Evolutionary conservation across 2,888 invertebrate species (phyloP), one percentile per base, ranked within the genome.

Genomic region (Axea sp.): DNA sequence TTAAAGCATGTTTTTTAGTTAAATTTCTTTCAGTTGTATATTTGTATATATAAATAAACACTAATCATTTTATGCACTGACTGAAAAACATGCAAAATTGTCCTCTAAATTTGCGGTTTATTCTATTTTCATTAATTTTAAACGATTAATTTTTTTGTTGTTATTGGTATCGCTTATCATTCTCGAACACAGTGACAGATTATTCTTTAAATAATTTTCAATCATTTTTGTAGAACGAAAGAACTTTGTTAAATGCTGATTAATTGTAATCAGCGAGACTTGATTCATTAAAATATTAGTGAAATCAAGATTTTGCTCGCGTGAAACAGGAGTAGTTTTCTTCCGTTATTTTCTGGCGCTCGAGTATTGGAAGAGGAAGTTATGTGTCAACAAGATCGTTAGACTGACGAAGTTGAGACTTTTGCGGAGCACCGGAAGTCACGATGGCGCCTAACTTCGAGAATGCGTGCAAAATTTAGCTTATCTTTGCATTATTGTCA

Each of bases 341-440:
- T 76, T 71, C 76, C 67, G 65, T 78, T 77, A 64, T 71, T 55
- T 73, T 60, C 51, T 59, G 69, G 68, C 59, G 76, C 49, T 47
- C 17, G 12, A 65, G 55, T 19, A 19, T 19, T 1, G 9, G 4
- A 26, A 78, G 71, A 84, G 83, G 86, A 85, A 86, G 81, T 81
- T 75, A 73, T 82, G 83, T 84, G 86, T 87, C 87, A 84, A 81
- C 83, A 78, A 86, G 86, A 84, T 87, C 87, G 85, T 87, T 87
- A 86, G 77, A 81, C 77, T 86, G 86, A 87, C 84, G 86, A 79
- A 84, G 83, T 77, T 73, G 76, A 62, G 67, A 62, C 51, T 55
- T 55, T 67, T 33, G 45, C 47, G 28, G 12, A 35, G 68, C 76
- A 68, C 64, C 73, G 76, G 76, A 76, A 74, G 72, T 74, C 72